A percentile compares a stretch with the other conserved stretches of the same genome.
phyloP scores from a whole-genome alignment of 2,888 invertebrate genomes.

The Leptopilina syphax region DNA sequence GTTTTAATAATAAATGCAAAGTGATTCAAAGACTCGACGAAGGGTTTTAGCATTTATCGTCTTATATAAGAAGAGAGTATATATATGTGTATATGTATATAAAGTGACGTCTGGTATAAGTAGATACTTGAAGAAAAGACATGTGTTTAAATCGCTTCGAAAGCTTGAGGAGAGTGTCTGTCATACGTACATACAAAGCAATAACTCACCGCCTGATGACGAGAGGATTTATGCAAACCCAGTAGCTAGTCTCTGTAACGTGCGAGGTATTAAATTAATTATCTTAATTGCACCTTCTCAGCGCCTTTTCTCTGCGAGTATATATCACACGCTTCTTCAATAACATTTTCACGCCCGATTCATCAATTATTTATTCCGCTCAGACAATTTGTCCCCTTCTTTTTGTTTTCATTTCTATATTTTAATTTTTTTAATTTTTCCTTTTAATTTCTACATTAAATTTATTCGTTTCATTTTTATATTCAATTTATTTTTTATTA shows the following conservation, averaged over 20 bases:
- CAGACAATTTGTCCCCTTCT: too few relatives aligned
- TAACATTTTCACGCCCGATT: background rate
- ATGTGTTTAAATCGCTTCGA: slow-evolving; percentile 26
- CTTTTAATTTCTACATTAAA: too few relatives aligned
- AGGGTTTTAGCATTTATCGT: slow-evolving; percentile 13
- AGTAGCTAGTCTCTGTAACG: slow-evolving; percentile 49
- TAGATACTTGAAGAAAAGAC: slow-evolving; percentile 24
- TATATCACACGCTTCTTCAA: slow-evolving; percentile 4
- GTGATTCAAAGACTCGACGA: background rate
- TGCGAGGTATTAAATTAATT: slow-evolving; percentile 70
- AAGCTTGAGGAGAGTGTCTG: slow-evolving; percentile 1
- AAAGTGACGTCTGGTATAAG: slow-evolving; percentile 22
- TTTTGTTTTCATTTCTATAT: too few relatives aligned
- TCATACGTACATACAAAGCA: slow-evolving; percentile 21
- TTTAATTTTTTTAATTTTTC: too few relatives aligned
- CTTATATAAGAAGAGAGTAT: background rate
- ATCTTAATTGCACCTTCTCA: slow-evolving; percentile 69
- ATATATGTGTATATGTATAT: background rate
- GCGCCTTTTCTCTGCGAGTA: slow-evolving; percentile 61
- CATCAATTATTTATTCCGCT: too few relatives aligned
- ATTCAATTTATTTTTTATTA: too few relatives aligned
- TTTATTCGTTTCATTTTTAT: too few relatives aligned
- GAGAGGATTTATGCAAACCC: slow-evolving; percentile 49
- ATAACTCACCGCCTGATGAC: slow-evolving; percentile 44
- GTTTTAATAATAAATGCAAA: slow-evolving; percentile 15